phyloP scores from a whole-genome alignment of 2,888 invertebrate species.

The Xestobium rufovillosum region DNA sequence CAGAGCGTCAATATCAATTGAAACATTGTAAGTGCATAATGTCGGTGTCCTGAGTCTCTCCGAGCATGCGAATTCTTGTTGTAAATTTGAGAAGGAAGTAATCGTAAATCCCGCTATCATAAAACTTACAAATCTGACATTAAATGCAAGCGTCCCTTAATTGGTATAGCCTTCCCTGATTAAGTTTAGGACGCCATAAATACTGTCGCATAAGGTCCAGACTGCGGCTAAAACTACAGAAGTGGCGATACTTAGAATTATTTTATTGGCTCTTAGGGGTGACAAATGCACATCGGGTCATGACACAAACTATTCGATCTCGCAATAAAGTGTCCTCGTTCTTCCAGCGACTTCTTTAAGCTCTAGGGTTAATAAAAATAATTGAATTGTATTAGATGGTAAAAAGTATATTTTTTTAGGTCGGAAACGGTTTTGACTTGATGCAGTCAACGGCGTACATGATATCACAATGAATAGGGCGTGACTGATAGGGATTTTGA shows the following conservation, averaged over 20 bases:
- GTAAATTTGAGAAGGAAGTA: too few relatives aligned
- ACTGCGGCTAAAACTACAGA: constrained; percentile 32
- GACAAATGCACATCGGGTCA: constrained; percentile 45
- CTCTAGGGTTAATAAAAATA: constrained; percentile 1
- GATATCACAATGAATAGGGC: constrained; percentile 24
- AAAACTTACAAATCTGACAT: too few relatives aligned
- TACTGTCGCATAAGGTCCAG: constrained; percentile 39
- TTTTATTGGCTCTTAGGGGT: constrained; percentile 44
- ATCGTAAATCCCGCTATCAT: too few relatives aligned
- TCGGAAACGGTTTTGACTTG: constrained; percentile 8
- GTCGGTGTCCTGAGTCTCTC: too few relatives aligned
- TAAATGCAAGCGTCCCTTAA: too few relatives aligned
- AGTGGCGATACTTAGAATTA: constrained; percentile 40
- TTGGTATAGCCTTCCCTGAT: constrained; percentile 41
- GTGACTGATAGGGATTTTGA: constrained; percentile 25
- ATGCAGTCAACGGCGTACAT: constrained; percentile 23
- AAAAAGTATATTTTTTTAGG: neutral
- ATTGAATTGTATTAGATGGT: too few relatives aligned
- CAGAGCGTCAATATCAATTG: too few relatives aligned
- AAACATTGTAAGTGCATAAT: too few relatives aligned
- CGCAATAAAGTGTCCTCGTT: constrained; percentile 1
- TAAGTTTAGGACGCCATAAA: constrained; percentile 33
- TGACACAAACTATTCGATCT: constrained; percentile 41
- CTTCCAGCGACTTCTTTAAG: constrained; percentile 3
- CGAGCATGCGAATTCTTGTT: too few relatives aligned